These are phyloP conservation scores for Harmothoe impar DNA, from an alignment of 2,888 invertebrate species.

Conservation along the genomic window DNA sequence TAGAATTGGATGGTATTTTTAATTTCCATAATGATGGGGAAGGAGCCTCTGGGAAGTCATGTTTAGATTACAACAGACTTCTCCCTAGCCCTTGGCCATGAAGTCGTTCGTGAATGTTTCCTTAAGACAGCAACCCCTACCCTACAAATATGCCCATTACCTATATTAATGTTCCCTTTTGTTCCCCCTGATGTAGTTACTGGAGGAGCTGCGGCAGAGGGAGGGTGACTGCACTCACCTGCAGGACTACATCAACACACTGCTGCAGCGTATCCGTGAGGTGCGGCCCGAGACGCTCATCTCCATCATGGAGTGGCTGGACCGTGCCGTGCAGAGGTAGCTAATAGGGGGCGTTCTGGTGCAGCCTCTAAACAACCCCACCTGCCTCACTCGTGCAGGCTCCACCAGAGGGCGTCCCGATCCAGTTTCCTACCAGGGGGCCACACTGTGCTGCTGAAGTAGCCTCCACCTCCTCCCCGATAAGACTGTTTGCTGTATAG, in stretches of 20 bases:
- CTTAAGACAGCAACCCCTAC: no score
- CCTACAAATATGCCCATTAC: no score
- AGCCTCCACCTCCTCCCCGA: neutral
- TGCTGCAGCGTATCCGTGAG: conserved; percentile 70
- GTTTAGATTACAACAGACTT: no score
- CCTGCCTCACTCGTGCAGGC: conserved; percentile 13
- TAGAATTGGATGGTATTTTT: no score
- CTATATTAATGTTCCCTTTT: no score
- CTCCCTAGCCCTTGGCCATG: no score
- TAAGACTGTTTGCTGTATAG: neutral
- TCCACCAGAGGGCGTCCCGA: conserved; percentile 61
- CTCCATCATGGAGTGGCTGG: conserved; percentile 69
- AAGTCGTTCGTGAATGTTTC: no score
- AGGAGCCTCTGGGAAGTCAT: no score
- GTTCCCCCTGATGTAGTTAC: conserved; percentile 65
- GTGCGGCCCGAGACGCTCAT: conserved; percentile 69
- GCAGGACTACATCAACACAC: conserved; percentile 71
- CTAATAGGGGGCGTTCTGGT: conserved; percentile 63
- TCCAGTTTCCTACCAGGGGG: conserved; percentile 57
- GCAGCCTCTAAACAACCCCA: conserved; percentile 41
- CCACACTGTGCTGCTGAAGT: conserved; percentile 54
- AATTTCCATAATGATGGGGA: no score
- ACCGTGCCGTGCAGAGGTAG: conserved; percentile 62
- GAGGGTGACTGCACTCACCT: conserved; percentile 68
- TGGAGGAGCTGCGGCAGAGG: conserved; percentile 68